phyloP scores from a whole-genome alignment of 2,888 invertebrate genomes.

The Amphipoea oculea region DNA sequence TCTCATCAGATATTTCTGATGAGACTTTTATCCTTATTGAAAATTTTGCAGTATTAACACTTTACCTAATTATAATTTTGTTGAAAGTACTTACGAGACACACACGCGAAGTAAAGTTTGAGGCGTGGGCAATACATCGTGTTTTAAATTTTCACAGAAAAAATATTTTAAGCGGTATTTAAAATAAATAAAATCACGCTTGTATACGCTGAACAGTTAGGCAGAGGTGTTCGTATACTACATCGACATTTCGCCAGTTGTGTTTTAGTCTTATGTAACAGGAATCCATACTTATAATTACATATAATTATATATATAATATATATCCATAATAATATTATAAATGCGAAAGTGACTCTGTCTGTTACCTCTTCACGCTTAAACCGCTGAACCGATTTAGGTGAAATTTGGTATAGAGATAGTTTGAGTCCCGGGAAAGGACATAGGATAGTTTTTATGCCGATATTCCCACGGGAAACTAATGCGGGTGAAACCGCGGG shows the following conservation, averaged over 20 bases:
- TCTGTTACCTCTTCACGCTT: too few species aligned
- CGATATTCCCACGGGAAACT: too few species aligned
- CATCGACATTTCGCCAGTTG: not conserved
- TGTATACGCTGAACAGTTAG: not conserved
- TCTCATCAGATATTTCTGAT: slow-evolving; percentile 26
- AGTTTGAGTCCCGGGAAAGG: too few species aligned
- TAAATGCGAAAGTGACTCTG: too few species aligned
- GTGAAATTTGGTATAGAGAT: too few species aligned
- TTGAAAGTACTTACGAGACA: slow-evolving; percentile 3
- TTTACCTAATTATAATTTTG: slow-evolving; percentile 38
- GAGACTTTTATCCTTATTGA: slow-evolving; percentile 17
- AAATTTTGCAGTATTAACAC: slow-evolving; percentile 25
- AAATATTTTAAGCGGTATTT: not conserved
- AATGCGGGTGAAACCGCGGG: too few species aligned
- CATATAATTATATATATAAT: too few species aligned
- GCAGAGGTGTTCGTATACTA: too few species aligned
- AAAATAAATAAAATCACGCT: not conserved
- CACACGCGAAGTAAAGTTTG: slow-evolving; percentile 3
- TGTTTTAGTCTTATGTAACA: not conserved
- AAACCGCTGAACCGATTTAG: too few species aligned
- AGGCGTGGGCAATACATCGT: not conserved
- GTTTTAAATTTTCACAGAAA: not conserved
- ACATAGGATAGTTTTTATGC: too few species aligned
- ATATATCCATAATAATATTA: not conserved
- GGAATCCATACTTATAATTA: not conserved